A percentile compares a stretch with the other conserved stretches of the same genome.
Conservation (phyloP, 2,888 invertebrate species). For the Meteorus cinctellus region DNA sequence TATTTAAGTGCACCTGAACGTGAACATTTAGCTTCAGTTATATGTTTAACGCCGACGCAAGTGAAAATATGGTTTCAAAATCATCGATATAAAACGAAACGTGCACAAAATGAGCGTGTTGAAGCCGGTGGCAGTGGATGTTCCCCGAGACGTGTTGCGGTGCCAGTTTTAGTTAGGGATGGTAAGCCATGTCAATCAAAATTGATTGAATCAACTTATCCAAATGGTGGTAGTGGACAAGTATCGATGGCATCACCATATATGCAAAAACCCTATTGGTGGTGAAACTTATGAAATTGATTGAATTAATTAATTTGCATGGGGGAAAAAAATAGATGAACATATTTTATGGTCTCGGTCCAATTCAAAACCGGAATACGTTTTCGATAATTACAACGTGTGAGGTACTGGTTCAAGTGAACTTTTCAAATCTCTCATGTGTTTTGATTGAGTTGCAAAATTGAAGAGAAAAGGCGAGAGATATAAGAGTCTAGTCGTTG, state of each 20-base stretch:
- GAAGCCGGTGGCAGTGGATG: conserved; percentile 82
- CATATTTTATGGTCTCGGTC: neutral
- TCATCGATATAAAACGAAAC: conserved; percentile 97
- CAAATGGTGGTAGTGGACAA: conserved; percentile 59
- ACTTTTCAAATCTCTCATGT: neutral
- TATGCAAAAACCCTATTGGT: conserved; percentile 75
- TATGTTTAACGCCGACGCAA: conserved; percentile 97
- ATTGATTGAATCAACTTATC: conserved; percentile 62
- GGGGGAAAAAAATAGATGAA: neutral
- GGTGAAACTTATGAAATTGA: conserved; percentile 70
- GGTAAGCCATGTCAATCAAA: conserved; percentile 88
- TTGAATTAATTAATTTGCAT: conserved; percentile 16
- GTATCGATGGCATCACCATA: conserved; percentile 67
- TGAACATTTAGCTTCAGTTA: conserved; percentile 95
- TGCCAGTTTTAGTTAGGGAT: conserved; percentile 94
- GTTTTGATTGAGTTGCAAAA: too few relatives aligned
- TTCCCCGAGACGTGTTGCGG: conserved; percentile 93
- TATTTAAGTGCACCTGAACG: conserved; percentile 98
- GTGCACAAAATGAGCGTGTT: conserved; percentile 94
- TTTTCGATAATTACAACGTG: neutral
- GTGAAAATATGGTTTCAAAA: conserved; percentile 99
- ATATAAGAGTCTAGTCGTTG: conserved; percentile 5
- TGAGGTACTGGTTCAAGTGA: neutral
- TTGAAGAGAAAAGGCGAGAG: neutral
- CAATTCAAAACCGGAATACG: neutral